Evolutionary conservation across 1,140 invertebrate species (phyloP).

Genomic region (Drosophila jambulina): DNA sequence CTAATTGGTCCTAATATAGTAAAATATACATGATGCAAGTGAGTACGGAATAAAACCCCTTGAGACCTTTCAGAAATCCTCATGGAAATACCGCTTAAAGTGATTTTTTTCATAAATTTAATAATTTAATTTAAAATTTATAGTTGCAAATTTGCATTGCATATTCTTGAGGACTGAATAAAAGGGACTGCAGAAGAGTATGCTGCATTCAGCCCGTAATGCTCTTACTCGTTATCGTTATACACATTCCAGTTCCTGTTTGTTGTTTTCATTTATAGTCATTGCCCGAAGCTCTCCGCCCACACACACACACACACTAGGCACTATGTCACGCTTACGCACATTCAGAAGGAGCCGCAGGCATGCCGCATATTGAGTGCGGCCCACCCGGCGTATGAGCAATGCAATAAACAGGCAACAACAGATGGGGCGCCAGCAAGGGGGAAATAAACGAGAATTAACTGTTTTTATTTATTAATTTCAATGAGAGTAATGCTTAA

Average conservation of each 20-base stretch:
- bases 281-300: slow-evolving; percentile 12
- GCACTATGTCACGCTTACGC: slow-evolving; percentile 6
- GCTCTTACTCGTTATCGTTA: not conserved
- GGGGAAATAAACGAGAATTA: not conserved
- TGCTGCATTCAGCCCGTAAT: not conserved
- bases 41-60: not conserved
- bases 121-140: not conserved
- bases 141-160: not conserved
- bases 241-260: slow-evolving; percentile 12
- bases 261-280: slow-evolving; percentile 41
- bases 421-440: not conserved
- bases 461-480: slow-evolving; percentile 48
- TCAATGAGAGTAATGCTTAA: slow-evolving; percentile 30
- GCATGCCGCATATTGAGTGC: slow-evolving; percentile 24
- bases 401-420: slow-evolving; percentile 24
- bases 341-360: slow-evolving; percentile 14
- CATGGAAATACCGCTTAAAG: not conserved
- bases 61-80: not conserved
- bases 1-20: not conserved
- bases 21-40: not conserved
- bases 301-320: not conserved
- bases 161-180: slow-evolving; percentile 1
- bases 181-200: slow-evolving; percentile 1
- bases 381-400: slow-evolving; percentile 31
- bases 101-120: not conserved